phyloP scores from a whole-genome alignment of 2,888 invertebrate genomes.

The Phalera bucephala region DNA sequence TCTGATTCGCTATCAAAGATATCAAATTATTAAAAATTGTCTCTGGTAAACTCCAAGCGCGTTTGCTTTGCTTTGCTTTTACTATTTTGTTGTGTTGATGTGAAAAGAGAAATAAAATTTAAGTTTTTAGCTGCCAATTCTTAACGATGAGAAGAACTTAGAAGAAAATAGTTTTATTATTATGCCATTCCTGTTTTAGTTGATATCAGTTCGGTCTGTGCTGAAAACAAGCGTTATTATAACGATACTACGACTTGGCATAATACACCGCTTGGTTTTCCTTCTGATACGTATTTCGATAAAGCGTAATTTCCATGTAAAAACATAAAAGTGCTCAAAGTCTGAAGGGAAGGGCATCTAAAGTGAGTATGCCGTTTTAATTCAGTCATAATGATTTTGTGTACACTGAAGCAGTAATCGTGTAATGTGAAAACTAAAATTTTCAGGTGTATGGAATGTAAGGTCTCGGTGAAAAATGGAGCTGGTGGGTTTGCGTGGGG shows the following conservation, averaged over 20 bases:
- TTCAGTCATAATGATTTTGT: too few relatives aligned
- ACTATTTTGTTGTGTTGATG: constrained; percentile 31
- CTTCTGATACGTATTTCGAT: constrained; percentile 7
- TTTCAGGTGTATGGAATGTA: constrained; percentile 71
- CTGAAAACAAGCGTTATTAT: constrained; percentile 9
- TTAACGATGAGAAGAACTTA: not conserved
- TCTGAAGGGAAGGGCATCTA: constrained; percentile 3
- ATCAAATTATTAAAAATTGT: too few relatives aligned
- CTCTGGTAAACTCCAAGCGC: constrained; percentile 28
- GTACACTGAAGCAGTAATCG: too few relatives aligned
- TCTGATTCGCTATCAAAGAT: too few relatives aligned
- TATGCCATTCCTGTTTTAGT: not conserved
- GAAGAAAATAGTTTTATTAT: not conserved
- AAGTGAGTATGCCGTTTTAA: too few relatives aligned
- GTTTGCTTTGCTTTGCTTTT: constrained; percentile 18
- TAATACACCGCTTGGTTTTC: constrained; percentile 25
- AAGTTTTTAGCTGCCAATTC: constrained; percentile 11
- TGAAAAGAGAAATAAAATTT: constrained; percentile 20
- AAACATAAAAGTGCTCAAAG: constrained; percentile 3
- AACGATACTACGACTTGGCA: constrained; percentile 7
- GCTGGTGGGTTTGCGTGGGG: constrained; percentile 13
- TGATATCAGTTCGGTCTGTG: not conserved
- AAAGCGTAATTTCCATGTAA: constrained; percentile 5
- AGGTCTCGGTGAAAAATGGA: constrained; percentile 38
- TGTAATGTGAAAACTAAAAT: too few relatives aligned